Evolutionary conservation across 2,113 vertebrate species (phyloP).

Genomic region (Eonycteris spelaea): DNA sequence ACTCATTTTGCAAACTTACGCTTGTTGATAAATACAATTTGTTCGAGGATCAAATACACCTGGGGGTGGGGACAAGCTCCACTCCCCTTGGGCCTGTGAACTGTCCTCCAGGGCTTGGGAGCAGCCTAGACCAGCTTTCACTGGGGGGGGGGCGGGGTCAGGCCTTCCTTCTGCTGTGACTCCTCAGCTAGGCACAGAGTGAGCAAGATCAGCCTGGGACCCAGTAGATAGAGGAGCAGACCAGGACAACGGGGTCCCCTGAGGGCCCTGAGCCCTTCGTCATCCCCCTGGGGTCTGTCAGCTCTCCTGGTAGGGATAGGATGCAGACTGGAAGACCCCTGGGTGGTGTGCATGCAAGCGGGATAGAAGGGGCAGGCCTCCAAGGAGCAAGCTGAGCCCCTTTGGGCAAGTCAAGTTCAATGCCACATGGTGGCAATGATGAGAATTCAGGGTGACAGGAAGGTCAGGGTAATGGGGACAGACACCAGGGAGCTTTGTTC

Average conservation of each 20-base stretch:
- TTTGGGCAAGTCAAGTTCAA: background rate
- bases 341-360: background rate
- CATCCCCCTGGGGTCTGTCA: background rate
- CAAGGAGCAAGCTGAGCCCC: background rate
- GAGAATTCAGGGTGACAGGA: conserved; percentile 51
- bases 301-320: background rate
- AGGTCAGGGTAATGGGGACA: conserved; percentile 49
- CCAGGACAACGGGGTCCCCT: background rate
- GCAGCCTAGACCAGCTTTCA: background rate
- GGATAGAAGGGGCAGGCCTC: background rate
- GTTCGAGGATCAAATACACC: background rate
- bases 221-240: background rate
- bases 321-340: background rate
- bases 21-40: conserved; percentile 57
- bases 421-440: background rate
- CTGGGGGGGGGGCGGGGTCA: too few species aligned
- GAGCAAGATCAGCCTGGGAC: background rate
- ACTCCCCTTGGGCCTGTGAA: background rate
- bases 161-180: background rate
- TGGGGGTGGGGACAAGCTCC: background rate
- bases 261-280: background rate
- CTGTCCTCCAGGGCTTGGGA: background rate
- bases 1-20: conserved; percentile 60
- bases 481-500: conserved; percentile 11
- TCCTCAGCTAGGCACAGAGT: background rate